Evolutionary conservation across 2,888 invertebrate genomes (phyloP), one percentile per base, ranked within the genome.

Genomic region (Melanchra persicariae): DNA sequence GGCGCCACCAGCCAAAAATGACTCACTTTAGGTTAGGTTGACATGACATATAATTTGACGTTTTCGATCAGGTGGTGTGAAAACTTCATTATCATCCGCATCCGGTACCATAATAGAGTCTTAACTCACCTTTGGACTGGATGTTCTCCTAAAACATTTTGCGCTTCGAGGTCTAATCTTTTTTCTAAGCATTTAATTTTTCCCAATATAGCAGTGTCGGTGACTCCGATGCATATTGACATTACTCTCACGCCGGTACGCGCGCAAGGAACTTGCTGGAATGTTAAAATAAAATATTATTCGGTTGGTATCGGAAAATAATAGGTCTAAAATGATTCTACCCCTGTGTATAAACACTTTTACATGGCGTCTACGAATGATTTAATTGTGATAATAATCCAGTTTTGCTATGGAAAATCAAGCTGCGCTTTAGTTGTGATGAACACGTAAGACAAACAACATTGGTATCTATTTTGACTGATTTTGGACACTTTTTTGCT

Each of bases 171-270:
- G 2, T 80, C 61, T 22, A 52, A 30, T 26, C 19, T 43, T 26
- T 62, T 57, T 26, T 57, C 55, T 24, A 69, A 26, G 57, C 52
- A 51, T 24, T 64, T 70, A 6, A 82, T 26, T 3, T 22, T 43
- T 8, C 57, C 30, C 0, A 81, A 34, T 4, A 81, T 52, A 30
- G 59, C 2, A 7, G 77, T 82, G 2, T 75, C 60, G 1, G 81
- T 83, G 15, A 52, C 55, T 43, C 83, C 82, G 26, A 74, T 43
- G 37, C 81, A 77, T 30, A 80, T 55, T 1, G 70, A 30, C 59
- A 82, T 26, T 8, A 77, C 74, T 64, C 82, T 62, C 8, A 82
- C 81, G 9, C 70, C 81, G 8, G 81, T 77, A 22, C n/a, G 58
- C 4, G 34, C 52, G 15, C 54, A 75, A n/a, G 68, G 57, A n/a